Evolutionary conservation across 1,140 invertebrate genomes (phyloP), one percentile per base, ranked within the genome.

Genomic region (Globodera ellingtonae): DNA sequence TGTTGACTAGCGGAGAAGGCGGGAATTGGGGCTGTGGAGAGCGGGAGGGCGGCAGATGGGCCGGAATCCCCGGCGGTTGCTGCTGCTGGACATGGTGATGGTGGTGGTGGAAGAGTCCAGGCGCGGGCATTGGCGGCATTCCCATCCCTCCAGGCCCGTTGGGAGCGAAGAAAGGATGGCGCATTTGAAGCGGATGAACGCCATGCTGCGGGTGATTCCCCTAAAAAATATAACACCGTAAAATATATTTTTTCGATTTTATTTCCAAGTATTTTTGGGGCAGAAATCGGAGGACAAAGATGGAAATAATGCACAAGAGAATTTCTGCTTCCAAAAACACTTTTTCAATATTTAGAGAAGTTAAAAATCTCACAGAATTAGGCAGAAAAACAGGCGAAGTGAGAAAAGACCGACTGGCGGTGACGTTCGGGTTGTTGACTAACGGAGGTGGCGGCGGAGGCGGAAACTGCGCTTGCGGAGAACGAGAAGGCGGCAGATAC

Each of bases 311-410:
- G 44, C 13, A 62, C 6, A 62, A 62, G 18, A 59, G 10, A 3
- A 35, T 35, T 35, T 35, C 35, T 35, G 35, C 35, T 35, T 35
- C 35, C 35, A 35, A 35, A 35, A 35, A 35, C 35, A 35, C 24
- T 35, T 35, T 35, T 35, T 35, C 35, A 35, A 35, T 35, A 1
- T 35, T 35, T 35, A 35, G 1, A 35, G 35, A 35, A 35, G 1
- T 35, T 35, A 35, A 62, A 70, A 70, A 44, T 24, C 67, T 18
- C 67, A 70, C 67, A 7, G 75, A 69, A 67, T 52, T 77, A 4
- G 75, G 59, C 75, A 77, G 24, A 67, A 77, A 77, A 35, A 62
- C 52, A 35, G 52, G 75, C 21, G 75, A 77, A 65, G 44, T 77
- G 24, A 77, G 62, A 52, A 77, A 65, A 67, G 75, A 77, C 21